Conservation (phyloP, 2,888 invertebrate genomes). For the Lithophane leautieri region DNA sequence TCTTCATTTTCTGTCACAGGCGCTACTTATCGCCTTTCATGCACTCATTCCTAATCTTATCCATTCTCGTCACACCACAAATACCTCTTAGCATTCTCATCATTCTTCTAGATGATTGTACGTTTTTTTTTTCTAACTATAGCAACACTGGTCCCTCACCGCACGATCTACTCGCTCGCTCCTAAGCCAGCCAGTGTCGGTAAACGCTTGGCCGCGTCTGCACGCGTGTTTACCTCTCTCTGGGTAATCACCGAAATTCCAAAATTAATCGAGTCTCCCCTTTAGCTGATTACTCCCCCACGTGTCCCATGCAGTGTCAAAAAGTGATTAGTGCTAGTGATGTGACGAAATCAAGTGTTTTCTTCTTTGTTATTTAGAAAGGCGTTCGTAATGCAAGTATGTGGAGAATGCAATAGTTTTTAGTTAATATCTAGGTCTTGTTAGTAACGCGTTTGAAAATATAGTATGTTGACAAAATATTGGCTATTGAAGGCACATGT, state of each 20-base stretch:
- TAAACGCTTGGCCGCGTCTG: constrained; percentile 63
- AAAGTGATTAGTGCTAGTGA: constrained; percentile 59
- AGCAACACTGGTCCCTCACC: constrained; percentile 55
- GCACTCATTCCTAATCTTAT: neutral
- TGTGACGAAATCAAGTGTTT: constrained; percentile 46
- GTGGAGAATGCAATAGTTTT: constrained; percentile 55
- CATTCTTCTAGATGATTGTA: neutral
- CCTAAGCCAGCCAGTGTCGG: constrained; percentile 71
- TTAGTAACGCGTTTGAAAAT: constrained; percentile 19
- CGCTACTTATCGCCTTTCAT: neutral
- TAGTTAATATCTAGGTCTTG: constrained; percentile 63
- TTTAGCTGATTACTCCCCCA: constrained; percentile 14
- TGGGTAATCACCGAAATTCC: constrained; percentile 29
- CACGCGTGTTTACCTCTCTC: constrained; percentile 54
- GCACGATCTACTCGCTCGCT: constrained; percentile 32
- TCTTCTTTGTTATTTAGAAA: constrained; percentile 43
- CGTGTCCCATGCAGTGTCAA: constrained; percentile 40
- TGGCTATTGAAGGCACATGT: neutral
- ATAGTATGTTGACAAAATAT: constrained; percentile 57
- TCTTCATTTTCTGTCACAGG: neutral
- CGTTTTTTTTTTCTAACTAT: constrained; percentile 42
- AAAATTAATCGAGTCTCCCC: constrained; percentile 16
- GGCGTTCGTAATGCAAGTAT: constrained; percentile 62
- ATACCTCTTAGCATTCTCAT: neutral
- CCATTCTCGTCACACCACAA: neutral